phyloP scores from a whole-genome alignment of 2,888 invertebrate species.

The Eupeodes luniger region DNA sequence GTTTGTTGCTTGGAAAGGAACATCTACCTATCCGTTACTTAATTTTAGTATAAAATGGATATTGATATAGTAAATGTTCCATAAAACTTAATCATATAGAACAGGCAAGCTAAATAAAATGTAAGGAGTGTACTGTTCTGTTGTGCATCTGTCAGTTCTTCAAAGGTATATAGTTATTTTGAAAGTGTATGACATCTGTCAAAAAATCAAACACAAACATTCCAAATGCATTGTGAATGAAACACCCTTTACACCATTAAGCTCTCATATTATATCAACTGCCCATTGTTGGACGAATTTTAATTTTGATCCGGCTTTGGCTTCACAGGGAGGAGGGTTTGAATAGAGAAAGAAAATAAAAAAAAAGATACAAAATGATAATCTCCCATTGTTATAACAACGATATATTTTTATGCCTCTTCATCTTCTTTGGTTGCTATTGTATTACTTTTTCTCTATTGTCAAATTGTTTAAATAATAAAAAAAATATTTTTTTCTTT shows the following conservation, averaged over 20 bases:
- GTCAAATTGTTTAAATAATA: conserved; percentile 38
- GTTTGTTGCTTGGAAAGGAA: too few relatives aligned
- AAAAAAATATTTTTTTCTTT: not conserved
- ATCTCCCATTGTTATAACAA: conserved; percentile 19
- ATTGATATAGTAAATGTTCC: too few relatives aligned
- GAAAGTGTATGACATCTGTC: too few relatives aligned
- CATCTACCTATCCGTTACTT: too few relatives aligned
- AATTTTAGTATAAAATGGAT: too few relatives aligned
- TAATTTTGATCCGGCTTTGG: conserved; percentile 11
- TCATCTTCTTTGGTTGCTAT: not conserved
- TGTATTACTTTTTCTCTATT: conserved; percentile 22
- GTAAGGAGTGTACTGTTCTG: too few relatives aligned
- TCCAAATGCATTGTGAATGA: not conserved
- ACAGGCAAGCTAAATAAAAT: too few relatives aligned
- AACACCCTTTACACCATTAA: not conserved
- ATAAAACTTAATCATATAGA: too few relatives aligned
- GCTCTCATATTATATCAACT: not conserved
- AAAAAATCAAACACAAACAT: too few relatives aligned
- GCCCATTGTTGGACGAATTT: conserved; percentile 22
- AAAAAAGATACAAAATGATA: not conserved
- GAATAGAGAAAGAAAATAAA: not conserved
- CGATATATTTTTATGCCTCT: not conserved
- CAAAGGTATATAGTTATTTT: too few relatives aligned
- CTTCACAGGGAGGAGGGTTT: not conserved
- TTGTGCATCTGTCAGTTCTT: too few relatives aligned